A percentile compares a stretch with the other conserved stretches of the same genome.
These are phyloP conservation scores for Brachionichthys hirsutus DNA, from an alignment of 2,113 vertebrate genomes.

Conservation along the genomic window DNA sequence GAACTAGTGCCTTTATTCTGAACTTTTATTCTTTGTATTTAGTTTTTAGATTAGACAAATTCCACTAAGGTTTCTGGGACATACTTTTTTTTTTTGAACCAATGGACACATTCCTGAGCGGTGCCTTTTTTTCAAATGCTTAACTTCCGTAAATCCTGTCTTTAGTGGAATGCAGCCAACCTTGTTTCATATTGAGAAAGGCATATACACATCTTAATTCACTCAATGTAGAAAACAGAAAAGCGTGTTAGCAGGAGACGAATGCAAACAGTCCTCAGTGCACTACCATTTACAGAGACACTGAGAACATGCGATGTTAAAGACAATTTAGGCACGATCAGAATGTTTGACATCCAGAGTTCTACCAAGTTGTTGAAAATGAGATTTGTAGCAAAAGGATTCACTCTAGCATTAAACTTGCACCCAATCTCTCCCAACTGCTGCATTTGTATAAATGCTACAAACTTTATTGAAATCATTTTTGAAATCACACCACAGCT, in stretches of 20 bases:
- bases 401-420: not conserved
- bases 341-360: too few relatives aligned
- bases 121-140: too few relatives aligned
- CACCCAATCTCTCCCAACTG: not conserved
- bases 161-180: too few relatives aligned
- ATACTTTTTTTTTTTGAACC: too few relatives aligned
- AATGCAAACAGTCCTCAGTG: conserved; percentile 18
- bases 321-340: too few relatives aligned
- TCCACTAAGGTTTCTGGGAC: too few relatives aligned
- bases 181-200: conserved; percentile 27
- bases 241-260: conserved; percentile 3
- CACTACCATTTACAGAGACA: conserved; percentile 7
- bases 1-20: too few relatives aligned
- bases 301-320: conserved; percentile 5
- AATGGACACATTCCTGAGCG: too few relatives aligned
- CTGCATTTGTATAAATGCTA: conserved; percentile 34
- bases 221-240: conserved; percentile 30
- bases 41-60: too few relatives aligned
- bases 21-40: too few relatives aligned
- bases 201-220: conserved; percentile 24
- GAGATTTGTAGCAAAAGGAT: conserved; percentile 25
- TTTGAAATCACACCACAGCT: conserved; percentile 5
- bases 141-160: too few relatives aligned
- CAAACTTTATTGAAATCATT: conserved; percentile 21
- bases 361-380: too few relatives aligned